Conservation (phyloP, 2,797 vertebrate species). For the Cossypha niveicapilla region DNA sequence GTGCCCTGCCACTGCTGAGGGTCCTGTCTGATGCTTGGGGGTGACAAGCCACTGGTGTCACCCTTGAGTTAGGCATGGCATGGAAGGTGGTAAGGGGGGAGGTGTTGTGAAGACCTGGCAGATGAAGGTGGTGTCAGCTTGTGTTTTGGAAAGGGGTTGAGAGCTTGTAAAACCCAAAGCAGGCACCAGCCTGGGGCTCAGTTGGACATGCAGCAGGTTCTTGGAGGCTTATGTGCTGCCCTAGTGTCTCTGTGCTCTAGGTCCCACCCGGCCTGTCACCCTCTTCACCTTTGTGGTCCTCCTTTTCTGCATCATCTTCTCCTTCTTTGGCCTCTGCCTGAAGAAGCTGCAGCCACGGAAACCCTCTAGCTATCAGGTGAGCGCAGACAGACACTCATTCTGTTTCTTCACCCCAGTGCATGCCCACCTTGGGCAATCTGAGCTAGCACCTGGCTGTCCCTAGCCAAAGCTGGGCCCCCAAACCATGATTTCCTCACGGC, state of each 20-base stretch:
- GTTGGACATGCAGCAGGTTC: not conserved
- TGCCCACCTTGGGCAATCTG: not conserved
- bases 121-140: not conserved
- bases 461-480: not conserved
- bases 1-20: rapidly evolving
- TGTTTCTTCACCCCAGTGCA: not conserved
- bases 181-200: not conserved
- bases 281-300: conserved; percentile 87
- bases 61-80: not conserved
- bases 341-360: conserved; percentile 82
- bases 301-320: conserved; percentile 80
- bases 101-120: not conserved
- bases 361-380: conserved; percentile 86
- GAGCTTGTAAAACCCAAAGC: not conserved
- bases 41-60: rapidly evolving
- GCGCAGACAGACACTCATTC: not conserved
- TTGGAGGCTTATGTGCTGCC: not conserved
- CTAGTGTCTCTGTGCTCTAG: conserved; percentile 72
- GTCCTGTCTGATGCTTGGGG: not conserved
- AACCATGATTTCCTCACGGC: rapidly evolving
- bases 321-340: conserved; percentile 83
- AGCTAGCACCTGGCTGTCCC: not conserved
- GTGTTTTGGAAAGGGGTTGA: not conserved
- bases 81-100: not conserved
- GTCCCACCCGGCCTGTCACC: conserved; percentile 84